Evolutionary conservation across 2,797 vertebrate species (phyloP).

Genomic region (Coluber constrictor): DNA sequence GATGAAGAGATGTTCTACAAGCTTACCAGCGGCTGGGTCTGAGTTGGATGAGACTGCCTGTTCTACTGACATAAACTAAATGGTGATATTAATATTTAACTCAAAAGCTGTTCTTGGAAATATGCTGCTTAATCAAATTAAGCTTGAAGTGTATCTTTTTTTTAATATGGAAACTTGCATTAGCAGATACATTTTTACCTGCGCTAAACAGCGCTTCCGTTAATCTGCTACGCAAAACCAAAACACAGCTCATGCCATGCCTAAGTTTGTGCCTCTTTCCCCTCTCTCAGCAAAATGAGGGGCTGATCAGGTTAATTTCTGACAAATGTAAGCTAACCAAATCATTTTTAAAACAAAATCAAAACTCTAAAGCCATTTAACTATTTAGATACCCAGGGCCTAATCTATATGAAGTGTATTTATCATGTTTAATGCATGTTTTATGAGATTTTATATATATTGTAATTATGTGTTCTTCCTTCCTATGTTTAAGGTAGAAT

Average conservation of each 20-base stretch:
- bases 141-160: constrained; percentile 76
- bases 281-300: not conserved
- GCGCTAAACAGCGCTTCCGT: constrained; percentile 72
- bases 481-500: constrained; percentile 30
- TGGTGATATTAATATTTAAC: constrained; percentile 71
- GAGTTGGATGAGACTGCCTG: constrained; percentile 56
- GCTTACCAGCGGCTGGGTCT: constrained; percentile 98
- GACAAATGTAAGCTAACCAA: constrained; percentile 55
- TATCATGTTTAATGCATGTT: constrained; percentile 77
- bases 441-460: constrained; percentile 45
- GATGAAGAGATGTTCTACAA: constrained; percentile 99
- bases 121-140: constrained; percentile 81
- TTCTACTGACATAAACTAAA: constrained; percentile 50
- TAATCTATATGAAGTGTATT: constrained; percentile 73
- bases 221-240: constrained; percentile 58
- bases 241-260: constrained; percentile 20
- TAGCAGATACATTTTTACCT: constrained; percentile 66
- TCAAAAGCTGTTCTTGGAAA: constrained; percentile 72
- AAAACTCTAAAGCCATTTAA: constrained; percentile 68
- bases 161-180: constrained; percentile 63
- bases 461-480: constrained; percentile 57
- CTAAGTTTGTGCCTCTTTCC: constrained; percentile 5
- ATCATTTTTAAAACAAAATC: constrained; percentile 17
- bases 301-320: constrained; percentile 40
- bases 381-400: constrained; percentile 65